Evolutionary conservation across 2,113 vertebrate genomes (phyloP), one percentile per base, ranked within the genome.

Genomic region (Chloropsis cyanopogon): DNA sequence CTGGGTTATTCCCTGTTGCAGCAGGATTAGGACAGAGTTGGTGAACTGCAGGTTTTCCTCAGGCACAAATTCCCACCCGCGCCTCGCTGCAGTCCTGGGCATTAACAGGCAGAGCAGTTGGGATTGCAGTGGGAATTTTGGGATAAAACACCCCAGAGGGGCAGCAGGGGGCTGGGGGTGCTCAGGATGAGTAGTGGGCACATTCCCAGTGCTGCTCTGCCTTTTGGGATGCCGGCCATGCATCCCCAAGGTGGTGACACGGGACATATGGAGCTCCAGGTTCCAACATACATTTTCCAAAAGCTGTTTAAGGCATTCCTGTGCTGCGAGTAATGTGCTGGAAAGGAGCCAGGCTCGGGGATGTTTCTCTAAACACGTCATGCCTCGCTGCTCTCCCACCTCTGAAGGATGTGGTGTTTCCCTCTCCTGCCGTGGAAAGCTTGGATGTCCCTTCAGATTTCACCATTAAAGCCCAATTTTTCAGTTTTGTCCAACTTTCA

Each of bases 251-350:
- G 77, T 5, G 53, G 61, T 79, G 95, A 95, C 92, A 87, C 0
- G 2, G 95, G 71, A 61, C 94, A 77, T 57, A 56, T 21, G 96
- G 96, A 96, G 92, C 92, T 35, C 23, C 52, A 65, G 70, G 84
- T 26, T 82, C 78, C 94, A 42, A 69, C 66, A 75, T 29, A 52
- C 91, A 93, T 92, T 86, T 84, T 23, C 63, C 37, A 77, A 86
- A 64, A 81, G 83, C 86, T n/a, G 37, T 25, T 86, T 12, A 4
- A 69, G 47, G 54, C 96, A 97, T 97, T 97, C 96, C 94, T 85
- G 47, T 0, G 5, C 53, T 1, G 29, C 14, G n/a, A 96, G 96
- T 86, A 91, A 95, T 9, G 65, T 0, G 1, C n/a, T 97, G 96
- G 96, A 91, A 22, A 21, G 26, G 56, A 68, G 81, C 96, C 96